Evolutionary conservation across 2,888 invertebrate genomes (phyloP), one percentile per base, ranked within the genome.

Genomic region (Xylota sylvarum): DNA sequence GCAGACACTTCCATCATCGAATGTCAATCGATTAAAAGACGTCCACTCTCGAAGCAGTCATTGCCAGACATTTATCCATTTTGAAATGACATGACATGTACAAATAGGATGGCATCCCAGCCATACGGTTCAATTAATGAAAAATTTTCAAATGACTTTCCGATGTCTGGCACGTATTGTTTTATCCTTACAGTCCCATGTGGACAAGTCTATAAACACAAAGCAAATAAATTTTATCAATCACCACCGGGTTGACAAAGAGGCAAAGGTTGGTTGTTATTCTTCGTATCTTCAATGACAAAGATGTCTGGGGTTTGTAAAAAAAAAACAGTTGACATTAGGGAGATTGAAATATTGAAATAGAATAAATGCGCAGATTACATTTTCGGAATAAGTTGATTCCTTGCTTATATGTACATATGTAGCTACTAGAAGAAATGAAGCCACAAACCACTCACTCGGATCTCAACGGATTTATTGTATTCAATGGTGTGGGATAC

Each of bases 221-320:
- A 48, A 72, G 58, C 58, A 46, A 60, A 72, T 48, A 58, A 48
- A 72, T 72, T 72, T 72, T 58, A 72, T 72, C 72, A 72, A 72
- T 72, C 72, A 70, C 9, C 40, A 70, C 9, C 40, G 52, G 7
- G 30, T 43, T 40, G 37, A 52, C 43, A 69, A 69, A 46, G 56
- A 23, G 56, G 19, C 12, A 46, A 35, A n/a, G 70, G 43, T 43
- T 70, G 10, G 5, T 35, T 12, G n/a, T 52, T n/a, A 37, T 40
- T 27, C 40, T 48, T 52, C 14, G 5, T 5, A 37, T 55, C 52
- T 69, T 40, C 40, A 69, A 69, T 52, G 40, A 55, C n/a, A 67
- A 23, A 23, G 40, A 67, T n/a, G 10, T 43, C 6, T 12, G 52
- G n/a, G n/a, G 5, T 14, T 17, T 17, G 17, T 14, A 12, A n/a